Evolutionary conservation across 2,888 invertebrate species (phyloP).

Genomic region (Miltochrista miniata): DNA sequence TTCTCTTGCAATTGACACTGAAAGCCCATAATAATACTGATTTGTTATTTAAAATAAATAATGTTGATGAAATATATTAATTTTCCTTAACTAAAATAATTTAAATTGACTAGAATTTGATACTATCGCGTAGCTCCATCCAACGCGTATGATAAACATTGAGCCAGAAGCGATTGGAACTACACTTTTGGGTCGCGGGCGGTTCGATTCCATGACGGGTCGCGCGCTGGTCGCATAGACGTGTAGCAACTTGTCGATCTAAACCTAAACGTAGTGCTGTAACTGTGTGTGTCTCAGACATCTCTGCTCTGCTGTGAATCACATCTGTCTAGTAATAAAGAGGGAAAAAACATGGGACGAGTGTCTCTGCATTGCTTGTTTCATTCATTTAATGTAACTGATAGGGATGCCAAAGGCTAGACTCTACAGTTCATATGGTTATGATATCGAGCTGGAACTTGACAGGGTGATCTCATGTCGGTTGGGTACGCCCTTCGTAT

Average conservation of each 20-base stretch:
- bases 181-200: neutral
- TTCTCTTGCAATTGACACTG: constrained; percentile 37
- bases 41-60: constrained; percentile 2
- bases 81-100: constrained; percentile 12
- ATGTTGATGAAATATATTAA: constrained; percentile 12
- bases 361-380: no score
- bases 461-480: no score
- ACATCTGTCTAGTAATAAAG: no score
- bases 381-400: no score
- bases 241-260: neutral
- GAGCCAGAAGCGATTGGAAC: neutral
- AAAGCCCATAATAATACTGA: constrained; percentile 40
- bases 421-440: no score
- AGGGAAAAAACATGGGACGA: no score
- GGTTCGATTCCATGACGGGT: neutral
- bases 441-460: no score
- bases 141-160: constrained; percentile 3
- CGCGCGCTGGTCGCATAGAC: neutral
- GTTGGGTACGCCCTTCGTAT: no score
- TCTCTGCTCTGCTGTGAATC: neutral
- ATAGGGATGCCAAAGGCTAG: no score
- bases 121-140: constrained; percentile 7
- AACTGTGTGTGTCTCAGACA: no score
- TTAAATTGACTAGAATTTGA: constrained; percentile 29
- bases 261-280: no score